A percentile compares a stretch with the other conserved stretches of the same genome.
phyloP scores from a whole-genome alignment of 2,888 invertebrate genomes.

The Drosophila pullipes region DNA sequence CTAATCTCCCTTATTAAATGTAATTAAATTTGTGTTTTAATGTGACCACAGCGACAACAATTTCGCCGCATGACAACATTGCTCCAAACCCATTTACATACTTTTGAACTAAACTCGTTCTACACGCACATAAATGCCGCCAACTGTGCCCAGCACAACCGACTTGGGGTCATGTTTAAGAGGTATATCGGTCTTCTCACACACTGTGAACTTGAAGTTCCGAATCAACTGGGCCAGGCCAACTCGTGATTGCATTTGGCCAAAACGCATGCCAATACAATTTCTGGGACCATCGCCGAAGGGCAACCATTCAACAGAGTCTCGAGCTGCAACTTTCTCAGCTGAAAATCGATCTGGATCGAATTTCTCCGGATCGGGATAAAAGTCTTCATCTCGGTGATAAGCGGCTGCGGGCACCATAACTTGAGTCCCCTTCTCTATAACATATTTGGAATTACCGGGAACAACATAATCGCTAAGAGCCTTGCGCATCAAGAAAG shows the following conservation, averaged over 20 bases:
- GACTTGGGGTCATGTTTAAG: slow-evolving; percentile 55
- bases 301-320: slow-evolving; percentile 82
- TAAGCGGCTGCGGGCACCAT: slow-evolving; percentile 85
- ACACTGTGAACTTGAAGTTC: slow-evolving; percentile 72
- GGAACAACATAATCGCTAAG: slow-evolving; percentile 86
- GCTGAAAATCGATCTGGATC: slow-evolving; percentile 88
- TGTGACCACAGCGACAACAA: not conserved
- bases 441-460: slow-evolving; percentile 85
- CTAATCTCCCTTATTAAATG: not conserved
- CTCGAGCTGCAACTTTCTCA: slow-evolving; percentile 86
- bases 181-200: slow-evolving; percentile 69
- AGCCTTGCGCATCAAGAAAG: slow-evolving; percentile 86
- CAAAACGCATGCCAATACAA: slow-evolving; percentile 83
- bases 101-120: not conserved
- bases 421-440: slow-evolving; percentile 84
- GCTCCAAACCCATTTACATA: not conserved
- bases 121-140: slow-evolving; percentile 41
- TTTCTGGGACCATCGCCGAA: slow-evolving; percentile 84
- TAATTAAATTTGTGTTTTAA: not conserved
- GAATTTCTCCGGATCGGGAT: slow-evolving; percentile 87
- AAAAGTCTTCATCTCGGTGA: slow-evolving; percentile 86
- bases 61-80: slow-evolving; percentile 1
- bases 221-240: slow-evolving; percentile 77
- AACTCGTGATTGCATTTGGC: slow-evolving; percentile 79
- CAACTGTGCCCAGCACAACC: slow-evolving; percentile 50